Percentiles rank a stretch among this genome's conserved stretches.
phyloP scores from a whole-genome alignment of 2,113 vertebrate species.

The Ciconia stormi region DNA sequence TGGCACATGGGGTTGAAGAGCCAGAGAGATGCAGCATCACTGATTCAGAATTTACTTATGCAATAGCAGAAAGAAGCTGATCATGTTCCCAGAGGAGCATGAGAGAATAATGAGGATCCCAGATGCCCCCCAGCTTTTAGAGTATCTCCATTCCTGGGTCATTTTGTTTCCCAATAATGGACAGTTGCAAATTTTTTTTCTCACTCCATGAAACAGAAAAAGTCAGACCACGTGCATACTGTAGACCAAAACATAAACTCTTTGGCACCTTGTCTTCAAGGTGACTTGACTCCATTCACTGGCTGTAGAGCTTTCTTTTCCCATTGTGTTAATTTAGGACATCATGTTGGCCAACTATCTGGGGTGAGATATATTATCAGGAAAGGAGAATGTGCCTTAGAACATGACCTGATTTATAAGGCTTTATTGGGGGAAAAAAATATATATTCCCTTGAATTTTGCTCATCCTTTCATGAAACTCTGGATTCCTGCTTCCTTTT shows the following conservation, averaged over 20 bases:
- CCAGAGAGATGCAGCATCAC: not conserved
- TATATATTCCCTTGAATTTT: not conserved
- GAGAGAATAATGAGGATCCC: not conserved
- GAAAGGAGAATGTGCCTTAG: not conserved
- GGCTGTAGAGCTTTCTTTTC: not conserved
- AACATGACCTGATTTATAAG: not conserved
- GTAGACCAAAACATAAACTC: not conserved
- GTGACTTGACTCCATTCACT: not conserved
- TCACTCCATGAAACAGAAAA: not conserved
- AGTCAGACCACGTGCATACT: rapidly evolving
- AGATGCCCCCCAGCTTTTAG: not conserved
- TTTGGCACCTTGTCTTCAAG: not conserved
- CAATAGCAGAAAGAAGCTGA: not conserved
- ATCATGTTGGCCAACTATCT: not conserved
- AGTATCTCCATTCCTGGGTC: not conserved
- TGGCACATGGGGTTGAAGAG: not conserved
- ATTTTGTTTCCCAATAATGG: not conserved
- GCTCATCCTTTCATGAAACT: not conserved
- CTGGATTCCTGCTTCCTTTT: not conserved
- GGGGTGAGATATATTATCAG: not conserved
- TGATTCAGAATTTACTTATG: not conserved
- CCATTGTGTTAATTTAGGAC: not conserved
- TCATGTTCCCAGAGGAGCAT: not conserved
- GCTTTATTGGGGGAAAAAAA: not conserved
- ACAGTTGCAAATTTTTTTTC: not conserved